Base-by-base conservation (phyloP, 2,797 vertebrate genomes). In the Gobio occitaniae region DNA sequence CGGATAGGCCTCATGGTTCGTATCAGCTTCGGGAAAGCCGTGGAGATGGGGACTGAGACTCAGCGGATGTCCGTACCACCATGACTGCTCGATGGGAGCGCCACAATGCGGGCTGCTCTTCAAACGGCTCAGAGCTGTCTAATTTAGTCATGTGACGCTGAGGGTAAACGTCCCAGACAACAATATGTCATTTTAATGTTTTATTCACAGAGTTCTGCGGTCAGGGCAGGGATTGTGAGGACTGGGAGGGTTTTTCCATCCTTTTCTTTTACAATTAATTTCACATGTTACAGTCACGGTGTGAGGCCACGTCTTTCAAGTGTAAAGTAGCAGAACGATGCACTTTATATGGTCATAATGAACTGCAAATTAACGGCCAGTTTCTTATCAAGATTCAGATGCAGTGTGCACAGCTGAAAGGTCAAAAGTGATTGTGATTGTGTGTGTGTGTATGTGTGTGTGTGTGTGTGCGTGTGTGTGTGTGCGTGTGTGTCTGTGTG, bases 1-100 rank as follows among this genome's bases (percentile, higher is more conserved):
- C 90, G 90, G 91, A 91, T 80, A 83, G 81, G 90, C 88, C 93
- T 93, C 89, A 90, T 90, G 91, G 90, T 84, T 71, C 41, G 61
- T 13, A 68, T 88, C 88, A 70, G 82, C 72, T 82, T 81, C 72
- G 85, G 87, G 87, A 92, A 84, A 90, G 84, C 50, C 44, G 85
- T 63, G 78, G 82, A 29, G 83, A 78, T 65, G 82, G 84, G 88
- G 70, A 86, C 74, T 74, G 80, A 78, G 69, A 78, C 83, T 78
- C 82, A 85, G 78, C 36, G 87, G 68, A 89, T 61, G 75, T 69
- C 84, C 78, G 81, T 89, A 80, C 91, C 92, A 90, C 90, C 88
- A 50, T 88, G 87, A 86, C 84, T 88, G 90, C 83, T 84, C 85
- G 86, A 76, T 25, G 44, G 66, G 72, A 69, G 78, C 78, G 78